These are phyloP conservation scores for Capitella teleta DNA, from an alignment of 1,140 invertebrate genomes.

Conservation along the genomic window DNA sequence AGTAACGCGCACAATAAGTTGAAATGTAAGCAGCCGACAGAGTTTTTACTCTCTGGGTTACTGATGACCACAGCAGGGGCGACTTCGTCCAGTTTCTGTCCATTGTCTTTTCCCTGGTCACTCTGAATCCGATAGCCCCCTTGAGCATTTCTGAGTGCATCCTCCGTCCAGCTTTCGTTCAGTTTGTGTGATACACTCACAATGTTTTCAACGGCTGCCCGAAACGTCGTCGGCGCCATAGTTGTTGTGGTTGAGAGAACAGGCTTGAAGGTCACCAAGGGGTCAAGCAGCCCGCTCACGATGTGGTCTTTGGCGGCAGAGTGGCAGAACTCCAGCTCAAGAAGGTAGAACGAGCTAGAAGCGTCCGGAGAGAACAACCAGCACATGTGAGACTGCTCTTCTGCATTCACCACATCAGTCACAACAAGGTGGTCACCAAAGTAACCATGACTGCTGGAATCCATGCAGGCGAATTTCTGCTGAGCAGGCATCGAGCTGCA, in stretches of 20 bases:
- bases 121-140: no score
- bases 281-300: background rate
- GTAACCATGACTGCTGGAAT: background rate
- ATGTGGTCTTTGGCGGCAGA: background rate
- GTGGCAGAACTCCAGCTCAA: background rate
- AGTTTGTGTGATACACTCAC: no score
- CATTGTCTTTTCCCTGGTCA: no score
- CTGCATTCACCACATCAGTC: background rate
- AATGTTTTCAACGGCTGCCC: no score
- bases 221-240: no score
- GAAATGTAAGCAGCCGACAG: no score
- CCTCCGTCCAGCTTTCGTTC: no score
- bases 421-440: background rate
- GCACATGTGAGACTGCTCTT: background rate
- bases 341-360: background rate
- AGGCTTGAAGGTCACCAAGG: background rate
- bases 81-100: no score
- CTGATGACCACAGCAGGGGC: no score
- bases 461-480: background rate
- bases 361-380: constrained; percentile 1
- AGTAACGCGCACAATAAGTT: no score
- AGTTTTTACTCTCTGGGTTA: no score
- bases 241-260: background rate
- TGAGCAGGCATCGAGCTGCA: constrained; percentile 2
- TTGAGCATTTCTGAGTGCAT: no score